Evolutionary conservation across 2,113 vertebrate genomes (phyloP).

Genomic region (Chaetodon trifascialis): DNA sequence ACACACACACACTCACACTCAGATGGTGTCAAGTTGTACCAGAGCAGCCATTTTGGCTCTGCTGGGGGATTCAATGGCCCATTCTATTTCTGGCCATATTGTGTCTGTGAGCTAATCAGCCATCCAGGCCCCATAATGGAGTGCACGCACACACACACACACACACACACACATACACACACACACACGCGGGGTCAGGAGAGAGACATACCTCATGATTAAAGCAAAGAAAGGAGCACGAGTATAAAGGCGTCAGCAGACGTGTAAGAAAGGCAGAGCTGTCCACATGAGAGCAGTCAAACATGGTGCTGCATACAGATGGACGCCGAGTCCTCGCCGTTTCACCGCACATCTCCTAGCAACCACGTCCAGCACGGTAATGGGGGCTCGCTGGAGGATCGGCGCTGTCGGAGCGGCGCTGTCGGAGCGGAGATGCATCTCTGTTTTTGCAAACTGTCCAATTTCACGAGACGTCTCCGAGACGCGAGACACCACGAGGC

Average conservation of each 20-base stretch:
- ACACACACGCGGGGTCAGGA: neutral
- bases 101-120: slow-evolving; percentile 74
- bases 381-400: slow-evolving; percentile 18
- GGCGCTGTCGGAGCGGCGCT: neutral
- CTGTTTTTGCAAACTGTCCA: neutral
- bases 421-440: neutral
- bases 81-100: slow-evolving; percentile 73
- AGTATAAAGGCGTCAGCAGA: slow-evolving; percentile 17
- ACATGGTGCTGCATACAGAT: slow-evolving; percentile 38
- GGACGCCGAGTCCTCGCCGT: neutral
- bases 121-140: slow-evolving; percentile 66
- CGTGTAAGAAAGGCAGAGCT: slow-evolving; percentile 13
- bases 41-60: slow-evolving; percentile 64
- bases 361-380: slow-evolving; percentile 35
- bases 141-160: slow-evolving; percentile 17
- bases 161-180: slow-evolving; percentile 14
- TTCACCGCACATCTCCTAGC: slow-evolving; percentile 53
- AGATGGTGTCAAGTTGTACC: slow-evolving; percentile 46
- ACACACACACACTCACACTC: slow-evolving; percentile 32
- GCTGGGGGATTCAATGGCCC: slow-evolving; percentile 66
- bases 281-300: slow-evolving; percentile 4
- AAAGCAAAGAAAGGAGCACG: neutral
- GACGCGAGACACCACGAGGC: neutral
- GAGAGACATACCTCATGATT: slow-evolving; percentile 6
- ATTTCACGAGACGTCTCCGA: neutral